A percentile compares a stretch with the other conserved stretches of the same genome.
These are phyloP conservation scores for Harpagifer antarcticus DNA, from an alignment of 2,797 vertebrate genomes.

Conservation along the genomic window DNA sequence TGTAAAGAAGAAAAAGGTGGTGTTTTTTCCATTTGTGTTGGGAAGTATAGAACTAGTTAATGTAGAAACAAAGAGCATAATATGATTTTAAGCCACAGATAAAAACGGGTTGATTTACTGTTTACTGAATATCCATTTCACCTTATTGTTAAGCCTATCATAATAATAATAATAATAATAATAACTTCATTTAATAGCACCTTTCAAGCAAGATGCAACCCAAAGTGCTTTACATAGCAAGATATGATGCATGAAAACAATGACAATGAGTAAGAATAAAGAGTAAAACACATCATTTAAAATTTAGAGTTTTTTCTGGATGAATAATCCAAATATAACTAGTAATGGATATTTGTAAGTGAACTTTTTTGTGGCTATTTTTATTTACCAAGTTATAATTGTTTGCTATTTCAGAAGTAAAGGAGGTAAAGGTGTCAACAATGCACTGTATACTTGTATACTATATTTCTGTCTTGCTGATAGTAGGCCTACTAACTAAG, in stretches of 20 bases:
- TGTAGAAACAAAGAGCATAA: not conserved
- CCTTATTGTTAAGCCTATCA: not conserved
- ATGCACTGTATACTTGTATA: not conserved
- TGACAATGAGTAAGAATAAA: too few species aligned
- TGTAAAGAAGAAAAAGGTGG: not conserved
- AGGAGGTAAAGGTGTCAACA: not conserved
- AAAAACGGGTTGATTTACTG: not conserved
- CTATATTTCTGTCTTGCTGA: not conserved
- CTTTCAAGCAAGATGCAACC: too few species aligned
- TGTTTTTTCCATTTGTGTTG: slow-evolving; percentile 8
- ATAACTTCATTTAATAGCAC: too few species aligned
- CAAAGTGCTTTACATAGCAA: too few species aligned
- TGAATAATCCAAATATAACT: not conserved
- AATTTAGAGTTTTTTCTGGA: not conserved
- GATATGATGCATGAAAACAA: too few species aligned
- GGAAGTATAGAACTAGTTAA: not conserved
- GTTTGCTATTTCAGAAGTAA: not conserved
- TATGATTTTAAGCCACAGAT: not conserved
- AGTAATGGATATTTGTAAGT: not conserved
- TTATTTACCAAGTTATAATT: not conserved
- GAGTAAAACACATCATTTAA: too few species aligned
- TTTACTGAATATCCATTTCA: too few species aligned
- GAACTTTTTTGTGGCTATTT: not conserved
- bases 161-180: too few species aligned
- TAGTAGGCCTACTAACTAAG: not conserved